Evolutionary conservation across 2,113 vertebrate species (phyloP).

Genomic region (Fregata magnificens): DNA sequence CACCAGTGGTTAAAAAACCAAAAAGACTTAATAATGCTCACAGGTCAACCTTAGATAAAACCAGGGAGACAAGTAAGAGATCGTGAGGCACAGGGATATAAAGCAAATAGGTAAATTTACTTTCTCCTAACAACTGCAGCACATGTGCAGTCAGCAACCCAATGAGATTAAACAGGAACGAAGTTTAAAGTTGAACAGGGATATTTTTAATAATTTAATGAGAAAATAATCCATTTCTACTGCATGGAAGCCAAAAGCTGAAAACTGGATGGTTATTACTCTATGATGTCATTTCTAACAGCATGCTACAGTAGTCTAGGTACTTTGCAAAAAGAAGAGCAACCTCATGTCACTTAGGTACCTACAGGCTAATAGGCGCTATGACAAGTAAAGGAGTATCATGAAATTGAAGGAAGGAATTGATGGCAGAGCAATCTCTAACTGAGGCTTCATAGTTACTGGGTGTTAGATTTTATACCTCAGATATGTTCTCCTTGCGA

Average conservation of each 20-base stretch:
- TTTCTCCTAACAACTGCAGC: not conserved
- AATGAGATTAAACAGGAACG: not conserved
- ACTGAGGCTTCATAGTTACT: not conserved
- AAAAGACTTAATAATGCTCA: not conserved
- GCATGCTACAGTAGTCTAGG: not conserved
- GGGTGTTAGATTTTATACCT: not conserved
- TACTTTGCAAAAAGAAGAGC: not conserved
- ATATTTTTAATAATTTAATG: not conserved
- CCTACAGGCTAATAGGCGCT: not conserved
- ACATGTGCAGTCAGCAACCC: not conserved
- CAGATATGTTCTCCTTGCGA: not conserved
- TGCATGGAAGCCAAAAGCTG: not conserved
- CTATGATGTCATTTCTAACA: not conserved
- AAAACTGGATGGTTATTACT: not conserved
- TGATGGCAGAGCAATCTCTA: not conserved
- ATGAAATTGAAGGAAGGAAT: not conserved
- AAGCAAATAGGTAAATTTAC: not conserved
- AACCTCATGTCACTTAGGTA: not conserved
- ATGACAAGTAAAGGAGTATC: not conserved
- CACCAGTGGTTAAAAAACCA: not conserved
- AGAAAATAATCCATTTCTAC: not conserved
- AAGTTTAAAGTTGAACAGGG: not conserved
- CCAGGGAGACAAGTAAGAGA: not conserved
- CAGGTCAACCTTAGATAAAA: not conserved
- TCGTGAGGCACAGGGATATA: not conserved